phyloP scores from a whole-genome alignment of 2,113 vertebrate species.

The Tenrec ecaudatus region DNA sequence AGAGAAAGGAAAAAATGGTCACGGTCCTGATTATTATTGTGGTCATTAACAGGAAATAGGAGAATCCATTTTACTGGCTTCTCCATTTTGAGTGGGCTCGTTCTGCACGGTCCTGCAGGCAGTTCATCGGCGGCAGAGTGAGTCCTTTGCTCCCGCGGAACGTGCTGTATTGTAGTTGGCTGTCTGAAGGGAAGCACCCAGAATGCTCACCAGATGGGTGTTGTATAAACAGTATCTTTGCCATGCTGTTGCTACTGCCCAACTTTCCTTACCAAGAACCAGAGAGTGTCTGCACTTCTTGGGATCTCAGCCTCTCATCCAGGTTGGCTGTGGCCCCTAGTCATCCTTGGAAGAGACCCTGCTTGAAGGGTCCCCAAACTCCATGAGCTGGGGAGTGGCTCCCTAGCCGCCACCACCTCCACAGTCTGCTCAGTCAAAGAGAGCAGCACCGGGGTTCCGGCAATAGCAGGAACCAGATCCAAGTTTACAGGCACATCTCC shows the following conservation, averaged over 20 bases:
- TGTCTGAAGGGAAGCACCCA: slow-evolving; percentile 61
- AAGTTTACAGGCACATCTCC: slow-evolving; percentile 70
- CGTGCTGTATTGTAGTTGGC: slow-evolving; percentile 7
- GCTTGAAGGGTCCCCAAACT: not conserved
- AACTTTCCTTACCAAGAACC: slow-evolving; percentile 7
- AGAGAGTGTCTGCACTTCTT: not conserved
- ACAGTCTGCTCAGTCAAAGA: slow-evolving; percentile 54
- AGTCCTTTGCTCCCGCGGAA: not conserved
- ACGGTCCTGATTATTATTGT: fast-evolving
- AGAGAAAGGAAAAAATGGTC: not conserved
- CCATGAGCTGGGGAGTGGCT: no score
- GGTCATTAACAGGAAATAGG: no score
- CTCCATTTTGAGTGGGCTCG: not conserved
- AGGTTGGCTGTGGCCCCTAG: not conserved
- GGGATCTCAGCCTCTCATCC: not conserved
- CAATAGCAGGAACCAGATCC: slow-evolving; percentile 42
- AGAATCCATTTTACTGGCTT: fast-evolving
- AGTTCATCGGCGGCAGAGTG: not conserved
- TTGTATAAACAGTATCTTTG: slow-evolving; percentile 73
- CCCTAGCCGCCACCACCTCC: not conserved
- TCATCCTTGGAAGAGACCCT: not conserved
- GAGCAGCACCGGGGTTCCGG: slow-evolving; percentile 48
- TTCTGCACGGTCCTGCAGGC: not conserved
- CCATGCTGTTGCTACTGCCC: not conserved
- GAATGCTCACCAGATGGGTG: slow-evolving; percentile 73